Percentiles rank a stretch among this genome's conserved stretches.
These are phyloP conservation scores for Drusus annulatus DNA, from an alignment of 1,140 invertebrate genomes.

Conservation along the genomic window DNA sequence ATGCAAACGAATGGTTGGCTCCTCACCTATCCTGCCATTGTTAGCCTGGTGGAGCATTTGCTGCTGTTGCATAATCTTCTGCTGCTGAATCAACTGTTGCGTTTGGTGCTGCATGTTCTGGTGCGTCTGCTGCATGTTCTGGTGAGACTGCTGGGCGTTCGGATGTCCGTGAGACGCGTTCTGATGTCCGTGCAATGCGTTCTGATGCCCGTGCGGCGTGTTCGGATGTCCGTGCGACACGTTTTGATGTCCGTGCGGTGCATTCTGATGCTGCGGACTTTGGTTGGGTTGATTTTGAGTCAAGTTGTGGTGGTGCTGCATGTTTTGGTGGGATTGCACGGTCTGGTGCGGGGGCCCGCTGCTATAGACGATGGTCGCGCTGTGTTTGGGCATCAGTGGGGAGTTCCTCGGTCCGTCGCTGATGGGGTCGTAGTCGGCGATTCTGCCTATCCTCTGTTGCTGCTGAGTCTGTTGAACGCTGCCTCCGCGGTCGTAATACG, in stretches of 20 bases:
- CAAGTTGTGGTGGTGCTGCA: slow-evolving; percentile 35
- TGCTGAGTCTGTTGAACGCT: slow-evolving; percentile 20
- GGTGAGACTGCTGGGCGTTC: neutral
- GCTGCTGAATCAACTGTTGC: neutral
- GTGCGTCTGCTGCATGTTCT: slow-evolving; percentile 29
- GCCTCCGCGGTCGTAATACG: neutral
- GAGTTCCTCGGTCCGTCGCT: slow-evolving; percentile 79
- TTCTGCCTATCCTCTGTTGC: slow-evolving; percentile 75
- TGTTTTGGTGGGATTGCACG: slow-evolving; percentile 44
- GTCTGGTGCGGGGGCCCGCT: slow-evolving; percentile 60
- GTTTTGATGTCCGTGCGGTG: slow-evolving; percentile 10
- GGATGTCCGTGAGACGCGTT: slow-evolving; percentile 7
- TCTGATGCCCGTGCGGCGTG: slow-evolving; percentile 18
- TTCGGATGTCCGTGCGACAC: slow-evolving; percentile 4
- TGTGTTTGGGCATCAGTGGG: slow-evolving; percentile 83
- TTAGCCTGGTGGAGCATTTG: slow-evolving; percentile 49
- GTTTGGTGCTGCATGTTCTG: slow-evolving; percentile 34
- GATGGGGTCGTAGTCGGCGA: slow-evolving; percentile 86
- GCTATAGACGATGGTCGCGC: slow-evolving; percentile 88
- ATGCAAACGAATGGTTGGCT: neutral
- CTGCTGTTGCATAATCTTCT: slow-evolving; percentile 22
- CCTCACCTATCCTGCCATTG: slow-evolving; percentile 57
- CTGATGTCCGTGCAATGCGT: neutral
- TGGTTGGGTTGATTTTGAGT: slow-evolving; percentile 67
- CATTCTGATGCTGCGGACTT: slow-evolving; percentile 48